Percentiles rank a stretch among this genome's conserved stretches.
These are phyloP conservation scores for Heptranchias perlo DNA, from an alignment of 2,113 vertebrate species.

Conservation along the genomic window DNA sequence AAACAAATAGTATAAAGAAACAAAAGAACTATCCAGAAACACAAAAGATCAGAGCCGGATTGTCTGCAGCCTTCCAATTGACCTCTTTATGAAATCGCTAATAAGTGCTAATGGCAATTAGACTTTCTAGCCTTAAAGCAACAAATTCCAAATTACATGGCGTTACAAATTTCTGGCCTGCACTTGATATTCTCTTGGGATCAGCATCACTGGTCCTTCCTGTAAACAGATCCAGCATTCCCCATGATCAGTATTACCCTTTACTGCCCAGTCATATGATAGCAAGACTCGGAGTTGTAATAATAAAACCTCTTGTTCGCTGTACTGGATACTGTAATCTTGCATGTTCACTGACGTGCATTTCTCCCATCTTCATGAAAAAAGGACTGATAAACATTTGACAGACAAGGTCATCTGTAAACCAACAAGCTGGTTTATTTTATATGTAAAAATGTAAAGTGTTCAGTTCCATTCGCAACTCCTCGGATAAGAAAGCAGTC, in stretches of 20 bases:
- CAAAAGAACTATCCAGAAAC: neutral
- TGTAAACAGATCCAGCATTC: neutral
- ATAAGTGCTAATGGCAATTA: neutral
- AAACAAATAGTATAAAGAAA: too few relatives aligned
- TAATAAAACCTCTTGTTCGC: neutral
- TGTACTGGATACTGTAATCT: neutral
- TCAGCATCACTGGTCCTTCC: neutral
- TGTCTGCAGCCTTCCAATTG: neutral
- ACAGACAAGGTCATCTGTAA: neutral
- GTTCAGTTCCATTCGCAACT: too few relatives aligned
- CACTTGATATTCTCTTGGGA: neutral
- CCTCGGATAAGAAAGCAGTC: too few relatives aligned
- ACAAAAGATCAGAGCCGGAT: neutral
- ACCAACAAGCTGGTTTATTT: neutral
- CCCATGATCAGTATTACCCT: neutral
- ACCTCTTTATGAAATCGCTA: neutral
- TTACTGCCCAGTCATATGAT: neutral
- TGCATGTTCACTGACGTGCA: neutral
- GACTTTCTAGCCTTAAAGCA: neutral
- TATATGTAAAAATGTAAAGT: neutral
- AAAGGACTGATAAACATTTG: neutral
- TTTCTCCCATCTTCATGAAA: neutral
- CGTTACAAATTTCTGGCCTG: neutral
- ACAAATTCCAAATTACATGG: neutral
- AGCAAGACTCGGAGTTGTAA: neutral